Evolutionary conservation across 2,888 invertebrate genomes (phyloP).

Genomic region (Eilema sororculum): DNA sequence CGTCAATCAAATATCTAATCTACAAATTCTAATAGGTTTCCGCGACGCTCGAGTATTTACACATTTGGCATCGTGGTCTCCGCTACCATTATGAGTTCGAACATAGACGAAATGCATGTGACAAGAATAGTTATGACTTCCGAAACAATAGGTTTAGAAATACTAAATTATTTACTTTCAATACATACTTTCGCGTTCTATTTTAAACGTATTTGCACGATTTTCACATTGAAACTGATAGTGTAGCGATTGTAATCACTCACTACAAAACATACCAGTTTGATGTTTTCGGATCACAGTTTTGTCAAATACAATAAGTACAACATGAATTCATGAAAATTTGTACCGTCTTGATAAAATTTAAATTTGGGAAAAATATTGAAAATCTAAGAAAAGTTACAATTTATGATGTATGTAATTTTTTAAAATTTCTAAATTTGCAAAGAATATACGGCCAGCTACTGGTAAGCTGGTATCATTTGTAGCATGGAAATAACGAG

Average conservation of each 20-base stretch:
- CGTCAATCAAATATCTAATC: too few species aligned
- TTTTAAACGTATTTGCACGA: background rate
- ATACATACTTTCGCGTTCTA: background rate
- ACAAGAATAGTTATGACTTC: background rate
- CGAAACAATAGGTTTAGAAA: slow-evolving; percentile 1
- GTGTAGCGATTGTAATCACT: background rate
- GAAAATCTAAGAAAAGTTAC: too few species aligned
- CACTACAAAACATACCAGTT: background rate
- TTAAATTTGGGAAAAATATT: too few species aligned
- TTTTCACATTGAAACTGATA: background rate
- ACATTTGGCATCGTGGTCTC: too few species aligned
- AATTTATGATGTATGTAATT: too few species aligned
- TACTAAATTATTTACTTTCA: background rate
- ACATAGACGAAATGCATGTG: background rate
- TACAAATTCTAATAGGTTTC: too few species aligned
- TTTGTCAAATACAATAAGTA: background rate
- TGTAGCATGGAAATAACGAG: too few species aligned
- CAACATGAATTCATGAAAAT: background rate
- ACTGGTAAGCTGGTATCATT: too few species aligned
- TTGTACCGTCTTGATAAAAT: too few species aligned
- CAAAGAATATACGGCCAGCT: too few species aligned
- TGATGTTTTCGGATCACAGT: background rate
- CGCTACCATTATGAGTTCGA: background rate
- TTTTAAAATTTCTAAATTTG: too few species aligned
- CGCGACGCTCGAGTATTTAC: too few species aligned